These are phyloP conservation scores for Tipula helvola DNA, from an alignment of 2,888 invertebrate genomes.

Conservation along the genomic window DNA sequence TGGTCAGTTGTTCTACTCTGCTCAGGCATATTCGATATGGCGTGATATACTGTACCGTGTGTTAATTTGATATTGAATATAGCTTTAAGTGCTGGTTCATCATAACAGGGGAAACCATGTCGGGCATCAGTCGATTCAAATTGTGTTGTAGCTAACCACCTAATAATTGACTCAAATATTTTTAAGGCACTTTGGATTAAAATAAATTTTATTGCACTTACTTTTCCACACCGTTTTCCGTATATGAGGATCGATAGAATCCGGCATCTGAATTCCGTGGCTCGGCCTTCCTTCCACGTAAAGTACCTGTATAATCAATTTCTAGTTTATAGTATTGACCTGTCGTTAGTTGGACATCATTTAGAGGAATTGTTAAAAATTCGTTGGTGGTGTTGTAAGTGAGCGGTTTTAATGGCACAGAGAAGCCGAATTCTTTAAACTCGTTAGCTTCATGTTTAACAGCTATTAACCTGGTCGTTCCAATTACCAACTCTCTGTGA, in stretches of 20 bases:
- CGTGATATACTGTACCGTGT: conserved; percentile 25
- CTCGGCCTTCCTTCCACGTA: conserved; percentile 44
- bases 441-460: background rate
- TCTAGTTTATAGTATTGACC: conserved; percentile 26
- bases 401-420: conserved; percentile 11
- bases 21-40: conserved; percentile 38
- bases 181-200: background rate
- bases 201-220: background rate
- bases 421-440: background rate
- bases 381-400: conserved; percentile 19
- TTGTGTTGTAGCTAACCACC: conserved; percentile 49
- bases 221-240: conserved; percentile 17
- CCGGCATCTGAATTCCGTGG: conserved; percentile 28
- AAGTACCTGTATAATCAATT: conserved; percentile 43
- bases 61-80: conserved; percentile 30
- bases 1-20: background rate
- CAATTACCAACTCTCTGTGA: conserved; percentile 20
- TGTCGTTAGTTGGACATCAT: background rate
- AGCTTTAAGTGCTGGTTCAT: conserved; percentile 57
- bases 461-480: conserved; percentile 19
- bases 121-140: conserved; percentile 54
- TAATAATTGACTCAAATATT: background rate
- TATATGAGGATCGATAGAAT: conserved; percentile 46
- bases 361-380: conserved; percentile 20
- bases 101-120: conserved; percentile 63